Evolutionary conservation across 2,888 invertebrate genomes (phyloP).

Genomic region (Terebella lapidaria): DNA sequence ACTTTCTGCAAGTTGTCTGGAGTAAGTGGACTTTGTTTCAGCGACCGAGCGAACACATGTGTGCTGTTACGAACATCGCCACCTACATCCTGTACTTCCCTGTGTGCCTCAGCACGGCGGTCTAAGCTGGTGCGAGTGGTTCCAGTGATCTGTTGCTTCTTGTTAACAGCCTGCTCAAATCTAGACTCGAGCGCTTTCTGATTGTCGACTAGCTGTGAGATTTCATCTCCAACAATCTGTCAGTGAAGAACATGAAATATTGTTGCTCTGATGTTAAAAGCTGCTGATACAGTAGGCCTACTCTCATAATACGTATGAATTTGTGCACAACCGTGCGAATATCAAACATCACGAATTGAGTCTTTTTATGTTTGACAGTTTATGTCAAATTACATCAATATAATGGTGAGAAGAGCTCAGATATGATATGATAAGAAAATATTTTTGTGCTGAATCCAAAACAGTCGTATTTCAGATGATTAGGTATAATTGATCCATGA

Average conservation of each 20-base stretch:
- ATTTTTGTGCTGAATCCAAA: too few relatives aligned
- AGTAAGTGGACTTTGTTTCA: conserved; percentile 48
- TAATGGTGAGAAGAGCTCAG: too few relatives aligned
- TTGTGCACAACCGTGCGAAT: too few relatives aligned
- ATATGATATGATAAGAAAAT: too few relatives aligned
- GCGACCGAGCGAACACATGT: conserved; percentile 42
- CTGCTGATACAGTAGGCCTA: too few relatives aligned
- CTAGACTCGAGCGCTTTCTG: conserved; percentile 42
- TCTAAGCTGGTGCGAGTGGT: conserved; percentile 26
- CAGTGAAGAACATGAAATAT: conserved; percentile 4
- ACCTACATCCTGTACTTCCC: conserved; percentile 19
- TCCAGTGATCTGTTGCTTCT: conserved; percentile 32
- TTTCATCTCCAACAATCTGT: conserved; percentile 45
- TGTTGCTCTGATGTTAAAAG: too few relatives aligned
- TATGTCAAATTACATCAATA: not conserved
- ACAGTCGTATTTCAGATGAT: too few relatives aligned
- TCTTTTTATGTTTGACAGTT: not conserved
- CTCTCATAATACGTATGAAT: too few relatives aligned
- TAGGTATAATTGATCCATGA: too few relatives aligned
- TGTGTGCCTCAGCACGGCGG: conserved; percentile 32
- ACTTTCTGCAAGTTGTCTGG: conserved; percentile 47
- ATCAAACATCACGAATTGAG: not conserved
- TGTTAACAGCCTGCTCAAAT: conserved; percentile 42
- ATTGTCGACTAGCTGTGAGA: conserved; percentile 37
- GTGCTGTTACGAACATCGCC: conserved; percentile 35